Conservation (phyloP, 2,113 vertebrate species). For the Phainopepla nitens region DNA sequence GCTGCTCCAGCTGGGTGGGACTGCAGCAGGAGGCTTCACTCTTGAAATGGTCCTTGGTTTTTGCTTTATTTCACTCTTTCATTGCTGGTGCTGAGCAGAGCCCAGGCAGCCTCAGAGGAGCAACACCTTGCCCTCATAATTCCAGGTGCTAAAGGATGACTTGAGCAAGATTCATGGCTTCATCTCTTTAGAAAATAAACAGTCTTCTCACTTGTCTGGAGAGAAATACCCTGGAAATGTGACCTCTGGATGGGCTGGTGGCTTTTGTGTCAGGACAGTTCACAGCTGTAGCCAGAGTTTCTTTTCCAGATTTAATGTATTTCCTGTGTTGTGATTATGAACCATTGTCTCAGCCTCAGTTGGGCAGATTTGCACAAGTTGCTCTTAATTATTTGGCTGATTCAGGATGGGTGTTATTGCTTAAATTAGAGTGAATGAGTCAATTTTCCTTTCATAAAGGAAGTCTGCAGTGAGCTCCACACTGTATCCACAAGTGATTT, state of each 20-base stretch:
- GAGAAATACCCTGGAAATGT: neutral
- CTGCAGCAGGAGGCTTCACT: neutral
- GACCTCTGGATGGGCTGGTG: neutral
- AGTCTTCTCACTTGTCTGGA: neutral
- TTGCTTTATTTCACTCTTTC: neutral
- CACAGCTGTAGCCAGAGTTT: neutral
- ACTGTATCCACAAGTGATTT: neutral
- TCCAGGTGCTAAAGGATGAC: neutral
- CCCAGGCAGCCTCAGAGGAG: neutral
- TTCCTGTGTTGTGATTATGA: neutral
- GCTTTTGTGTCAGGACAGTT: neutral
- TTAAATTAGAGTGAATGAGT: neutral
- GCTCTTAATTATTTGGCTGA: neutral
- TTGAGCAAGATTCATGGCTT: neutral
- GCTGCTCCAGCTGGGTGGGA: neutral
- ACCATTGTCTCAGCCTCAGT: neutral
- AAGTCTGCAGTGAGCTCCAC: neutral
- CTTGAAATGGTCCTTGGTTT: fast-evolving
- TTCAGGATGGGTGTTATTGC: neutral
- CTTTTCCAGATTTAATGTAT: neutral
- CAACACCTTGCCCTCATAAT: fast-evolving
- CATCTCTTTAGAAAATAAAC: neutral
- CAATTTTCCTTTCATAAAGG: neutral
- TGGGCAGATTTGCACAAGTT: neutral
- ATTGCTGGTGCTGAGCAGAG: neutral